Base-by-base conservation (phyloP, 2,888 invertebrate genomes). In the Pseudococcus viburni region DNA sequence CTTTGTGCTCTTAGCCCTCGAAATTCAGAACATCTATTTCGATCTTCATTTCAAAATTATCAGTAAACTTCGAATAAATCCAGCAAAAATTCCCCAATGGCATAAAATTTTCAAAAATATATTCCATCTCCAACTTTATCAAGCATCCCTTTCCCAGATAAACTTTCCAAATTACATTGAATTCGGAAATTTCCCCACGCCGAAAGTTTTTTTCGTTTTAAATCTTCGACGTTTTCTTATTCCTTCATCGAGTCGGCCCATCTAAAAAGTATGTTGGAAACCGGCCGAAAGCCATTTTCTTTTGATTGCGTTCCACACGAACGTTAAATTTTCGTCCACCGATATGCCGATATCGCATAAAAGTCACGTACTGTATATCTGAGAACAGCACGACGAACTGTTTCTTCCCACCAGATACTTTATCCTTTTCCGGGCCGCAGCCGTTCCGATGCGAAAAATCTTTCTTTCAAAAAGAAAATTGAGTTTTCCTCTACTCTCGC, bases 321-420 rank as follows among this genome's bases (percentile, higher is more conserved):
- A 85, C 51, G 85, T 39, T 26, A 51, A 22, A 85, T 59, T 85
- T 85, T 85, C 51, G 26, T 59, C 55, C 33, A 59, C 85, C 85
- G 64, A 85, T 85, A 85, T 51, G 9, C 85, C 51, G 59, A 85
- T 85, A 85, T 85, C 85, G 59, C 85, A 85, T 85, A 85, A 85
- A 55, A 85, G 85, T 85, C 85, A 85, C 85, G 85, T 85, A 85
- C 85, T 85, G 84, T 59, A 17, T 33, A 33, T 33, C 26, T 3
- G 26, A 33, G 26, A 33, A 84, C 46, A 22, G 33, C 7, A 85
- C 39, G 39, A 85, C 51, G 80, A 73, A 73, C 26, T 26, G 26
- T 73, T 73, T 73, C 26, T 59, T 80, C n/a, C 80, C 68, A 26
- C 12, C n/a, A 42, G 80, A 42, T 80, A 80, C 80, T 80, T 80